Evolutionary conservation across 2,888 invertebrate species (phyloP), one percentile per base, ranked within the genome.

Genomic region (Dryomyza anilis): DNA sequence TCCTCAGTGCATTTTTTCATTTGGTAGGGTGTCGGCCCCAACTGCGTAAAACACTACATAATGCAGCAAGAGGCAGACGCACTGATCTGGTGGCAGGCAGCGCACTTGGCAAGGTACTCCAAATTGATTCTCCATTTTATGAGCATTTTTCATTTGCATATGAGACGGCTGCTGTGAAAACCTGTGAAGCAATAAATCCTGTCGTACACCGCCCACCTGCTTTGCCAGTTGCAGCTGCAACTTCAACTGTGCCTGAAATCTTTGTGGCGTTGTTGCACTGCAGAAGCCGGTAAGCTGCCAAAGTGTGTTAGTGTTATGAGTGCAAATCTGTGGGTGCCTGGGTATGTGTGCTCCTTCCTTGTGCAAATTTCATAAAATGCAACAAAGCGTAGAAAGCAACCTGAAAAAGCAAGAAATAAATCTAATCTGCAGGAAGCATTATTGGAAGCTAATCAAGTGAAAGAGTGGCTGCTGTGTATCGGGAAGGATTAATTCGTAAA

Each of bases 361-460:
- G 39, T 3, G 39, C 14, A 7, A 39, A 39, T 39, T 39, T 39
- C 7, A 39, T 39, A 39, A 39, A 39, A 39, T 39, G 39, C 39
- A 39, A 39, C 39, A 39, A 39, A 14, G 39, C 14, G 39, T 6
- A 33, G 12, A 39, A 39, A 7, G 39, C 39, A 39, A n/a, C n/a
- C 14, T 39, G 39, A 39, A 39, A 12, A 33, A 33, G 33, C 33
- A 12, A 12, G 33, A n/a, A n/a, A 25, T 25, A 25, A 25, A 50
- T 50, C 50, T 21, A 25, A 10, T n/a, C 8, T 25, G 14, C 27
- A 50, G 8, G 50, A 21, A 50, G 50, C 50, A 25, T 27, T 50
- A 50, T 50, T 50, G 50, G 25, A 50, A 50, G 25, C 50, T 27
- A 50, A 50, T 50, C 50, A 50, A n/a, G 50, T 50, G 50, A 25